Conservation (phyloP, 2,888 invertebrate genomes). For the Papilio protenor region DNA sequence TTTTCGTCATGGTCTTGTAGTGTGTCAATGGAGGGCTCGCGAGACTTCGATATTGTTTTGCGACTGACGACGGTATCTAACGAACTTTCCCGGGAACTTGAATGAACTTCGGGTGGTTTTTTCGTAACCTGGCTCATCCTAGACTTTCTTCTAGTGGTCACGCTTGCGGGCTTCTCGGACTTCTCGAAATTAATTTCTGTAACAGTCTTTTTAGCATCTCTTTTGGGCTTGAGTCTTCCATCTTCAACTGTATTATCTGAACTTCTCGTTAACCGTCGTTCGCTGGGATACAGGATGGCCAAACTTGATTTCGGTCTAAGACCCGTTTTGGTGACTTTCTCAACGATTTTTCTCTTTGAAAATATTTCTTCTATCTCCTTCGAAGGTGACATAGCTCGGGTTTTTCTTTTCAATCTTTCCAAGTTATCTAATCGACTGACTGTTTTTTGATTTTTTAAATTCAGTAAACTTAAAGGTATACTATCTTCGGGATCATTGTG, state of each 20-base stretch:
- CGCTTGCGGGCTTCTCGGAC: slow-evolving; percentile 64
- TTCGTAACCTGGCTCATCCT: slow-evolving; percentile 72
- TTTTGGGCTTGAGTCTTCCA: slow-evolving; percentile 63
- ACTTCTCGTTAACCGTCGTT: slow-evolving; percentile 74
- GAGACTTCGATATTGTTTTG: slow-evolving; percentile 68
- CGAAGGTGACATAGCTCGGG: slow-evolving; percentile 84
- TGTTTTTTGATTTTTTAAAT: slow-evolving; percentile 70
- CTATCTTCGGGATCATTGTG: slow-evolving; percentile 85
- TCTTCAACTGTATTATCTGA: slow-evolving; percentile 71
- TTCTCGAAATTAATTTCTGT: slow-evolving; percentile 54
- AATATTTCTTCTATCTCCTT: slow-evolving; percentile 84
- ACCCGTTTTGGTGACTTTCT: slow-evolving; percentile 67
- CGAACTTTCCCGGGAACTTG: slow-evolving; percentile 80
- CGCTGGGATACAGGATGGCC: slow-evolving; percentile 74
- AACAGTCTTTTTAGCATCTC: slow-evolving; percentile 61
- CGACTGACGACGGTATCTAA: slow-evolving; percentile 74
- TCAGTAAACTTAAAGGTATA: slow-evolving; percentile 81
- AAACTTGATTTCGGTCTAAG: slow-evolving; percentile 78
- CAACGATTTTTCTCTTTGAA: slow-evolving; percentile 73
- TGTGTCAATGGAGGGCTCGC: slow-evolving; percentile 75
- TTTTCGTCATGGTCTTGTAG: slow-evolving; percentile 81
- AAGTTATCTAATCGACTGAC: slow-evolving; percentile 66
- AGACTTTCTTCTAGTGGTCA: slow-evolving; percentile 74
- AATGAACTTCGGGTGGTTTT: slow-evolving; percentile 69
- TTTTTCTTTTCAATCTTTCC: slow-evolving; percentile 81